A percentile compares a stretch with the other conserved stretches of the same genome.
These are phyloP conservation scores for Gymnogyps californianus DNA, from an alignment of 2,113 vertebrate genomes.

Conservation along the genomic window DNA sequence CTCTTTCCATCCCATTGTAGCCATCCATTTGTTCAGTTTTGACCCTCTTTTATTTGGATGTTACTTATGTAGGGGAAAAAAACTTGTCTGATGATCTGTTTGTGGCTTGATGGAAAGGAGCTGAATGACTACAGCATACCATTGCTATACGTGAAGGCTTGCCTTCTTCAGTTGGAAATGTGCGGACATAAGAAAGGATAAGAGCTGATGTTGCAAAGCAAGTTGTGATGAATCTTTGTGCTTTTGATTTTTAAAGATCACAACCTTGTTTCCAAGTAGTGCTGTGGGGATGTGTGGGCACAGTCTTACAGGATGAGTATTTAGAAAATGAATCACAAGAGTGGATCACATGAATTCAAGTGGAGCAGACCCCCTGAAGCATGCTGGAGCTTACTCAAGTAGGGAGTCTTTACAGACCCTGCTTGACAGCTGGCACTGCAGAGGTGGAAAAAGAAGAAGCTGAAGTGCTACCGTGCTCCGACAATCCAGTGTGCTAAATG, in stretches of 20 bases:
- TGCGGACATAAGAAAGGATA: not conserved
- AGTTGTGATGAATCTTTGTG: not conserved
- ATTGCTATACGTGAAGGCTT: not conserved
- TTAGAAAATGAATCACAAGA: not conserved
- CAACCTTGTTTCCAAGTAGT: not conserved
- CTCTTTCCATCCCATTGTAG: not conserved
- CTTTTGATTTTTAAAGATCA: not conserved
- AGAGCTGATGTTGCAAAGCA: not conserved
- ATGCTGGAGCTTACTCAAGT: not conserved
- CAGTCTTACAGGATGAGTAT: not conserved
- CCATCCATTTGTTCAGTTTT: not conserved
- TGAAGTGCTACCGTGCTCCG: not conserved
- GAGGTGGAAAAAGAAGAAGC: not conserved
- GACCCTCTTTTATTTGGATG: not conserved
- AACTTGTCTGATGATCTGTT: rapidly evolving
- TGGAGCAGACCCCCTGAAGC: not conserved
- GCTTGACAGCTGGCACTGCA: not conserved
- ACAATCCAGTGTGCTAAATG: not conserved
- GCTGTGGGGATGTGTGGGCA: not conserved
- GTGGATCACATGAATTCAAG: not conserved
- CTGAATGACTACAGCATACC: not conserved
- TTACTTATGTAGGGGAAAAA: not conserved
- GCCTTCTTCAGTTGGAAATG: not conserved
- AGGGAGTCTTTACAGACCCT: not conserved
- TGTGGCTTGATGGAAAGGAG: not conserved